These are phyloP conservation scores for Volucella zonaria DNA, from an alignment of 2,888 invertebrate genomes.

Conservation along the genomic window DNA sequence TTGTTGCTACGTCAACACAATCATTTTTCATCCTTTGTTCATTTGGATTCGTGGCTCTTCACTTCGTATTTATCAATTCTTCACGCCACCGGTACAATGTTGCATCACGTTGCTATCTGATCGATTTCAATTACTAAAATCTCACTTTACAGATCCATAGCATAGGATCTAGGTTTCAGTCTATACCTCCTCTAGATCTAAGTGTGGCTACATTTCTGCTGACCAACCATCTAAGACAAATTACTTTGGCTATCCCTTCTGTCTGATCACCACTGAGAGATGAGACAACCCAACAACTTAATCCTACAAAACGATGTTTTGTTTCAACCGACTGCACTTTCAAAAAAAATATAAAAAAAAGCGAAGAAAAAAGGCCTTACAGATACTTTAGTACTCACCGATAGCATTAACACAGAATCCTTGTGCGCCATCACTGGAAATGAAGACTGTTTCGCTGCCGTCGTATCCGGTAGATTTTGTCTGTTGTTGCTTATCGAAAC, in stretches of 20 bases:
- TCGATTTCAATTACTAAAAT: slow-evolving; percentile 62
- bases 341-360: not conserved
- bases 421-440: slow-evolving; percentile 85
- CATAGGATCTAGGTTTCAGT: too few relatives aligned
- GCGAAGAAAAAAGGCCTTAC: not conserved
- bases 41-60: not conserved
- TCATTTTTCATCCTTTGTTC: slow-evolving; percentile 8
- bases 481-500: slow-evolving; percentile 88
- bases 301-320: slow-evolving; percentile 56
- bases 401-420: slow-evolving; percentile 83
- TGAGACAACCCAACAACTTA: slow-evolving; percentile 30
- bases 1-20: not conserved
- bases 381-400: slow-evolving; percentile 78
- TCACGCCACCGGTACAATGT: slow-evolving; percentile 51
- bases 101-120: slow-evolving; percentile 46
- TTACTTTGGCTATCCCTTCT: slow-evolving; percentile 21
- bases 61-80: slow-evolving; percentile 35
- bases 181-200: not conserved
- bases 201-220: slow-evolving; percentile 1
- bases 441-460: slow-evolving; percentile 88
- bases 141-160: slow-evolving; percentile 10
- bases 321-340: slow-evolving; percentile 29
- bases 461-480: slow-evolving; percentile 83
- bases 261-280: not conserved
- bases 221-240: slow-evolving; percentile 40